Conservation (phyloP, 2,113 vertebrate genomes). For the Illadopsis cleaveri region DNA sequence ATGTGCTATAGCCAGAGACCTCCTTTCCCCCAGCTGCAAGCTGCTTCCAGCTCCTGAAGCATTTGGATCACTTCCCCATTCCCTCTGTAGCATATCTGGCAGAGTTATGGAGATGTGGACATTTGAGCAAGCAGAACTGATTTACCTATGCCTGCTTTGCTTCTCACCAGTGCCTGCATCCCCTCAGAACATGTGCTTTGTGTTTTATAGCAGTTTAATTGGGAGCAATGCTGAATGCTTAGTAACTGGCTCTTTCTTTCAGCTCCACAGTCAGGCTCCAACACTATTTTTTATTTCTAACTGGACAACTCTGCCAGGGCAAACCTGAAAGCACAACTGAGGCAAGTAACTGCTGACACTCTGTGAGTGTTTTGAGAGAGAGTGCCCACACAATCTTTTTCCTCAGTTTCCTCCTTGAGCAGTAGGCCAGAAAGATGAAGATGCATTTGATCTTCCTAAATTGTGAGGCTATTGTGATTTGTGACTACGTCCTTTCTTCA, state of each 20-base stretch:
- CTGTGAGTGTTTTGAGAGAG: neutral
- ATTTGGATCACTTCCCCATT: neutral
- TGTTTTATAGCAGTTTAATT: neutral
- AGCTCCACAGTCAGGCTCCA: neutral
- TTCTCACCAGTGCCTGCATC: neutral
- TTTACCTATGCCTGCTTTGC: neutral
- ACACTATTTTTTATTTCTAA: neutral
- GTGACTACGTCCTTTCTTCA: neutral
- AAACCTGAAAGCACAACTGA: neutral
- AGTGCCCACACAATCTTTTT: neutral
- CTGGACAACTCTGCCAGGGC: neutral
- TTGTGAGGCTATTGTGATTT: neutral
- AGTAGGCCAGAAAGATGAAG: neutral
- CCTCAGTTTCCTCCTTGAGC: neutral
- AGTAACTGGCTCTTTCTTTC: neutral
- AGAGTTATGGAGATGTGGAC: neutral
- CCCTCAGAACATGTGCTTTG: neutral
- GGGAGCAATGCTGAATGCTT: neutral
- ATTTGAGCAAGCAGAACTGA: neutral
- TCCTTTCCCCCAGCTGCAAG: neutral
- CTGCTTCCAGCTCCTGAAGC: neutral
- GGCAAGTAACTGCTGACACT: neutral
- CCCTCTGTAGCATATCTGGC: neutral
- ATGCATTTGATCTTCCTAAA: neutral
- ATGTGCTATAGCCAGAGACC: neutral